These are phyloP conservation scores for Carterocephalus palaemon DNA, from an alignment of 2,888 invertebrate genomes.

Conservation along the genomic window DNA sequence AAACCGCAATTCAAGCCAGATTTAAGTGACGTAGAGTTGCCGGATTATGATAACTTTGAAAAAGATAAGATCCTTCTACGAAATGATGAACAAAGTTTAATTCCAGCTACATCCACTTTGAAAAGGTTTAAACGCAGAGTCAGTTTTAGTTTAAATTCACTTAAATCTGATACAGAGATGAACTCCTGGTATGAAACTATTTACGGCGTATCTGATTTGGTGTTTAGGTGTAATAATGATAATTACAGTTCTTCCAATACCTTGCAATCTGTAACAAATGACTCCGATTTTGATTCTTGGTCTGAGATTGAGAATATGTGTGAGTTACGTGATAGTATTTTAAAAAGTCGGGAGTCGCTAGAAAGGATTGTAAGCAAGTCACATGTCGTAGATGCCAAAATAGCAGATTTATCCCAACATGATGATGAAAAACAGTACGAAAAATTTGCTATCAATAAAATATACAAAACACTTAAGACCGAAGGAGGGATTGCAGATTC, in stretches of 20 bases:
- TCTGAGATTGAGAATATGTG: slow-evolving; percentile 56
- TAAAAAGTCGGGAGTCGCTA: slow-evolving; percentile 41
- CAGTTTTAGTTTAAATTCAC: slow-evolving; percentile 45
- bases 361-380: slow-evolving; percentile 57
- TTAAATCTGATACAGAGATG: slow-evolving; percentile 40
- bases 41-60: slow-evolving; percentile 59
- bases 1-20: slow-evolving; percentile 31
- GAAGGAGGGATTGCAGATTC: slow-evolving; percentile 56
- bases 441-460: slow-evolving; percentile 61
- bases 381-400: slow-evolving; percentile 37
- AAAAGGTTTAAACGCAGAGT: slow-evolving; percentile 49
- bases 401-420: slow-evolving; percentile 43
- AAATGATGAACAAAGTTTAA: slow-evolving; percentile 34
- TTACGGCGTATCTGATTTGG: slow-evolving; percentile 57
- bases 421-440: slow-evolving; percentile 52
- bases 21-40: slow-evolving; percentile 48
- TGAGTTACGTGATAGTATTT: slow-evolving; percentile 43
- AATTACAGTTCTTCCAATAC: slow-evolving; percentile 27
- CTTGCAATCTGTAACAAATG: slow-evolving; percentile 28
- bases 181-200: slow-evolving; percentile 65
- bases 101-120: slow-evolving; percentile 55
- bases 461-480: slow-evolving; percentile 53
- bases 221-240: slow-evolving; percentile 25
- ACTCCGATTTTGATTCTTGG: slow-evolving; percentile 48
- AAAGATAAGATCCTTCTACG: slow-evolving; percentile 43